Conservation (phyloP, 2,113 vertebrate genomes). For the Engraulis encrasicolus region DNA sequence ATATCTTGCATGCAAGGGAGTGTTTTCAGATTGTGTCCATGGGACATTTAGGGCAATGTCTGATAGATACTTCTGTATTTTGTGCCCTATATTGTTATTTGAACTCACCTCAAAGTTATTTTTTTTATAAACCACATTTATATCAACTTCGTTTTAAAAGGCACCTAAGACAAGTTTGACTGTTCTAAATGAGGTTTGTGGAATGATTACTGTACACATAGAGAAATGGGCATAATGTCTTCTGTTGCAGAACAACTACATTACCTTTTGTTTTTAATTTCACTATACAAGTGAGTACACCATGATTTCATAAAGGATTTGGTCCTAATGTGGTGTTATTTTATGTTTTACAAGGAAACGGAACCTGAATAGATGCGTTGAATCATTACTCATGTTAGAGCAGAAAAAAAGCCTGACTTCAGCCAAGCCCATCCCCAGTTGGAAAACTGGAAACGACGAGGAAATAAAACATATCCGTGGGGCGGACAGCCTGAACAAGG, state of each 20-base stretch:
- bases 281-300: too few species aligned
- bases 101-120: background rate
- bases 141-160: background rate
- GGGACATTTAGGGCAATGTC: background rate
- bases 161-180: background rate
- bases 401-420: background rate
- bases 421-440: background rate
- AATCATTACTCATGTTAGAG: background rate
- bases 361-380: background rate
- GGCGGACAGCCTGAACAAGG: background rate
- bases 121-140: background rate
- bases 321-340: too few species aligned
- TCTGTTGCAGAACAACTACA: too few species aligned
- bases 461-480: background rate
- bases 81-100: background rate
- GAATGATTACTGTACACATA: too few species aligned
- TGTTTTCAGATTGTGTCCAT: background rate
- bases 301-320: too few species aligned
- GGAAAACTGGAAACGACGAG: background rate
- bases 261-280: too few species aligned
- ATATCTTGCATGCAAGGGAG: background rate
- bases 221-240: too few species aligned
- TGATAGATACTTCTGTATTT: background rate
- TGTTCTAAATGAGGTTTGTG: background rate
- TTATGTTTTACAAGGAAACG: background rate